Base-by-base conservation (phyloP, 30 jellyfish, hydroid and myxozoan genomes). In the Pseudorhiza aurosa region DNA sequence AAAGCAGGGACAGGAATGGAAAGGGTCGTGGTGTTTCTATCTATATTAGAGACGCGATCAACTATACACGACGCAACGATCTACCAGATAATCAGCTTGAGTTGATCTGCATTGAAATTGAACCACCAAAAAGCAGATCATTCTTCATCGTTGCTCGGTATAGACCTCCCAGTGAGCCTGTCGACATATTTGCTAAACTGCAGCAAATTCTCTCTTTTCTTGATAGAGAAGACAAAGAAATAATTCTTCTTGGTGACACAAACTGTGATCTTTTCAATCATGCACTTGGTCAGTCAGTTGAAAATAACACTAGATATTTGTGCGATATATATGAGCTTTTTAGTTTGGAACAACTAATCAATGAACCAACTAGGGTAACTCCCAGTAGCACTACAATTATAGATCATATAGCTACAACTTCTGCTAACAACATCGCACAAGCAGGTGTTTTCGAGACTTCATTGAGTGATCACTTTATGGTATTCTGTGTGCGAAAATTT, bases 211-310 rank as follows among this genome's bases (percentile, higher is more conserved):
- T 77, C 24, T 15, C 14, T 8, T 59, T 9, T 21, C 71, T 77
- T 31, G 89, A 77, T 15, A 77, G 46, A 43, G 89, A 77, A 32
- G 72, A 32, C 45, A 77, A 77, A 46, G 89, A 77, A 22, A 57
- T 57, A 7, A 40, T 76, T 17, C 68, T 76, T 8, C 55, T 77
- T 18, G 89, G 87, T 12, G 87, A 73, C 28, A 73, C 63, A 14
- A 51, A 73, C 63, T 53, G 75, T 37, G 76, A 73, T 73, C 75
- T 73, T 53, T 53, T 36, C 50, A 39, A 39, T 39, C 50, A 39
- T 39, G 33, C 33, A 26, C 69, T 15, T 1, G 32, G 32, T 18
- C 69, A 8, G 69, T 10, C 32, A 5, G 47, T 2, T 22, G 73
- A 8, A 22, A 25, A 10, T 29, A 29, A 59, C 22, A 25, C 55